A percentile compares a stretch with the other conserved stretches of the same genome.
phyloP scores from a whole-genome alignment of 1,140 invertebrate species.

The Drosophila rhopaloa region DNA sequence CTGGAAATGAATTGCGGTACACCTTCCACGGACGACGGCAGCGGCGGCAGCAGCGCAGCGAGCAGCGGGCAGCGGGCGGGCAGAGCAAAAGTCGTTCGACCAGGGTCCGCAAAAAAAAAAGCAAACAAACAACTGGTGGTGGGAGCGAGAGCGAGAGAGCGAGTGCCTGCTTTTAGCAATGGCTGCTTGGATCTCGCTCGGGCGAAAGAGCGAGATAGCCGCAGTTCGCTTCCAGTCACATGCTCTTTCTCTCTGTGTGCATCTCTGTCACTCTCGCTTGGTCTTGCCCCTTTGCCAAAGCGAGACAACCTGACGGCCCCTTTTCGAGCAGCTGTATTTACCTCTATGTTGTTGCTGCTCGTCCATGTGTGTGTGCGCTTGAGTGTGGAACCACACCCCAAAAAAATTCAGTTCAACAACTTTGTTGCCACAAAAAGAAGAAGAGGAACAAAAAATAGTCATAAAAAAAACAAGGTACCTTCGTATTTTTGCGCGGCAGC shows the following conservation, averaged over 20 bases:
- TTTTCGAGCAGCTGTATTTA: constrained; percentile 67
- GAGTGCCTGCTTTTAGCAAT: constrained; percentile 61
- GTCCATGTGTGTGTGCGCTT: constrained; percentile 30
- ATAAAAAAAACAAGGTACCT: constrained; percentile 34
- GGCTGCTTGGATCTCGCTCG: constrained; percentile 25
- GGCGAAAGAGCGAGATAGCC: constrained; percentile 30
- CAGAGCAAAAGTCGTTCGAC: constrained; percentile 71
- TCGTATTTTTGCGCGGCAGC: constrained; percentile 65
- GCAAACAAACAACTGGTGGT: constrained; percentile 46
- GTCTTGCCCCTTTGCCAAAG: constrained; percentile 18
- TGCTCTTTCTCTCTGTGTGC: neutral
- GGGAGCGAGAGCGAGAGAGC: constrained; percentile 15
- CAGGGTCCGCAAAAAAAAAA: constrained; percentile 46
- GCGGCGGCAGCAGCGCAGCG: constrained; percentile 37
- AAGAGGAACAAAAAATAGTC: constrained; percentile 14
- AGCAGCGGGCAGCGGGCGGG: constrained; percentile 28
- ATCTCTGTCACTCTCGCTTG: neutral
- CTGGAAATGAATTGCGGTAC: constrained; percentile 75
- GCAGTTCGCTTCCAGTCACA: neutral
- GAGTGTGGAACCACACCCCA: constrained; percentile 72
- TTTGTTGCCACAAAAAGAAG: constrained; percentile 32
- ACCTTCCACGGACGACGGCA: constrained; percentile 61
- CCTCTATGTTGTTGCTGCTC: constrained; percentile 66
- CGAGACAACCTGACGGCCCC: constrained; percentile 16
- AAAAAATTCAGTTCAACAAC: constrained; percentile 67